These are phyloP conservation scores for Cheiracanthium punctorium DNA, from an alignment of 2,888 invertebrate genomes.

Conservation along the genomic window DNA sequence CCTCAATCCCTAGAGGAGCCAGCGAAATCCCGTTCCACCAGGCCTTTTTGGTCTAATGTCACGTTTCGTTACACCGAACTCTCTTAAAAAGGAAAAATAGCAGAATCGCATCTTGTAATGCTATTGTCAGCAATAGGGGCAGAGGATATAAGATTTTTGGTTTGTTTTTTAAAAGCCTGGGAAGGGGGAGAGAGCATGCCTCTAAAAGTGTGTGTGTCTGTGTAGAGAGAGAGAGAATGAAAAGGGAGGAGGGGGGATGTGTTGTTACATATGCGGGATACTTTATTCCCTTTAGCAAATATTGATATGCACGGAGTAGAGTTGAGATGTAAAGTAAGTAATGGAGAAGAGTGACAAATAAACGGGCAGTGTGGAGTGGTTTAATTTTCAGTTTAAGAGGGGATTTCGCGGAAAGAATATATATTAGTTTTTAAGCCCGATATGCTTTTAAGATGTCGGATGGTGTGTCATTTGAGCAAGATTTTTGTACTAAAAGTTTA, in stretches of 20 bases:
- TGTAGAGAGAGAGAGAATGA: not conserved
- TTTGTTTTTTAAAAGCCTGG: conserved; percentile 1
- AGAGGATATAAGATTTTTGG: not conserved
- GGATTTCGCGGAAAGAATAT: not conserved
- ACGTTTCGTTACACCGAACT: conserved; percentile 53
- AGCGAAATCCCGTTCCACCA: conserved; percentile 49
- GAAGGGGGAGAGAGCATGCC: too few relatives aligned
- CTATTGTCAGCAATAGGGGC: conserved; percentile 56
- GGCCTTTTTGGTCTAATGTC: conserved; percentile 67
- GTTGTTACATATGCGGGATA: not conserved
- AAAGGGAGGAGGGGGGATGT: not conserved
- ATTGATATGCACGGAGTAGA: not conserved
- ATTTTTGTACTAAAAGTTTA: not conserved
- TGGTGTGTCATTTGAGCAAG: not conserved
- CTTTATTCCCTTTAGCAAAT: not conserved
- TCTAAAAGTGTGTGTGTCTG: not conserved
- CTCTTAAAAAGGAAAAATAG: conserved; percentile 56
- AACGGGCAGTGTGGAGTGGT: not conserved
- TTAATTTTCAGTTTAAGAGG: not conserved
- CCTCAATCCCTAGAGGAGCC: conserved; percentile 26
- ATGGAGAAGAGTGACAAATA: not conserved
- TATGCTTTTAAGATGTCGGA: not conserved
- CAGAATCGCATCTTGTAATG: conserved; percentile 51
- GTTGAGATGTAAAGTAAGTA: conserved; percentile 5
- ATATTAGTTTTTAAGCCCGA: not conserved